phyloP scores from a whole-genome alignment of 2,888 invertebrate genomes.

The Trichopoda pennipes region DNA sequence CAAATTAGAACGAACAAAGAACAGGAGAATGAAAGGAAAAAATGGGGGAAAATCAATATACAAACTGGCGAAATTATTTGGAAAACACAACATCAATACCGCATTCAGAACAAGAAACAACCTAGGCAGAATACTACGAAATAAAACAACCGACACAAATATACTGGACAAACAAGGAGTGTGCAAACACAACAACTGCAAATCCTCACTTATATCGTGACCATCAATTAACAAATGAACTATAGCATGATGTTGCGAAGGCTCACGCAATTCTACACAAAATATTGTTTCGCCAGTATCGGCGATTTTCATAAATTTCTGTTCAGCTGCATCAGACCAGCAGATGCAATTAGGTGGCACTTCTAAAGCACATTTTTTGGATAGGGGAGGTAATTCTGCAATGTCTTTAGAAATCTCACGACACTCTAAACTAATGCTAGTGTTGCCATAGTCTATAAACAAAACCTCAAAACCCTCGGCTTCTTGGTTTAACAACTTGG shows the following conservation, averaged over 20 bases:
- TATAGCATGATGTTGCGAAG: constrained; percentile 85
- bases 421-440: constrained; percentile 83
- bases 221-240: constrained; percentile 85
- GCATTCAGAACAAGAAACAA: no score
- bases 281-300: constrained; percentile 87
- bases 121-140: no score
- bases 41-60: no score
- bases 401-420: constrained; percentile 84
- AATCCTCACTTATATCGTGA: constrained; percentile 84
- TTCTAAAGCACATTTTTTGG: constrained; percentile 84
- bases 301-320: constrained; percentile 85
- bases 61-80: no score
- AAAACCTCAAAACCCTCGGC: constrained; percentile 83
- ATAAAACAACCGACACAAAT: no score
- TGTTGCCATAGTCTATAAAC: constrained; percentile 87
- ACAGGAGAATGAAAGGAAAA: no score
- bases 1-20: no score
- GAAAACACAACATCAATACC: no score
- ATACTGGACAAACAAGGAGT: no score
- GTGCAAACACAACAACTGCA: constrained; percentile 83
- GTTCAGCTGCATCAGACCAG: constrained; percentile 86
- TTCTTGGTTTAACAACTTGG: constrained; percentile 83
- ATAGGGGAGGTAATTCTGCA: constrained; percentile 83
- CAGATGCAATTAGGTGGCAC: constrained; percentile 83
- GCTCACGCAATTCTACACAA: constrained; percentile 85